Evolutionary conservation across 2,113 vertebrate genomes (phyloP).

Genomic region (Hemibates koningsi): DNA sequence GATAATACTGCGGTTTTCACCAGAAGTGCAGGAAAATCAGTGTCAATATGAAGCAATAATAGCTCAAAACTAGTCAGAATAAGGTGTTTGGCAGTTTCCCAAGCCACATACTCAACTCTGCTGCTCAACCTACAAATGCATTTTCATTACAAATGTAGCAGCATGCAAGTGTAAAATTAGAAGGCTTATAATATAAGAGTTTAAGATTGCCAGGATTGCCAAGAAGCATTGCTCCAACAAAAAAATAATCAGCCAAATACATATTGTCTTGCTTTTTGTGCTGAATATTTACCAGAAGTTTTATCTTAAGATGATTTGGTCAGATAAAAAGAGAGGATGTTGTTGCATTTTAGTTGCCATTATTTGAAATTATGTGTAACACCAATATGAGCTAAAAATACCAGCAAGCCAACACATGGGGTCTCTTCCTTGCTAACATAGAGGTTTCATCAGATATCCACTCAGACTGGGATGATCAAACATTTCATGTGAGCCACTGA

Average conservation of each 20-base stretch:
- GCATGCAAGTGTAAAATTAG: background rate
- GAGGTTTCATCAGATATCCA: constrained; percentile 29
- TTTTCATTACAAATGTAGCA: background rate
- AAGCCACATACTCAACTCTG: background rate
- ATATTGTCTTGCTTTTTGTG: background rate
- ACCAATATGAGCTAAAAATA: background rate
- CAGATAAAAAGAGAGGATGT: background rate
- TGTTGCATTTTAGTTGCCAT: background rate
- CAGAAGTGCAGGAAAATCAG: background rate
- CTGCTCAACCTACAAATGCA: background rate
- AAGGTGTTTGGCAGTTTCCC: background rate
- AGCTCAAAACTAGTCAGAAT: background rate
- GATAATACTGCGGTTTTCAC: background rate
- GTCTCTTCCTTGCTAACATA: background rate
- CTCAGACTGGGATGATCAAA: constrained; percentile 45
- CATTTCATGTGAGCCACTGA: constrained; percentile 12
- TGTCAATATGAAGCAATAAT: background rate
- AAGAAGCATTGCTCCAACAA: background rate
- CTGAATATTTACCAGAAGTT: background rate
- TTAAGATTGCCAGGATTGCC: background rate
- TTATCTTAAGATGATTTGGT: background rate
- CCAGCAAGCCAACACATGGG: background rate
- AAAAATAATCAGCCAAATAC: background rate
- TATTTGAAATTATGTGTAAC: background rate
- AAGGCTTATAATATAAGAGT: background rate